Percentiles rank a stretch among this genome's conserved stretches.
Conservation (phyloP, 2,797 vertebrate genomes). For the Taenioides sp. region DNA sequence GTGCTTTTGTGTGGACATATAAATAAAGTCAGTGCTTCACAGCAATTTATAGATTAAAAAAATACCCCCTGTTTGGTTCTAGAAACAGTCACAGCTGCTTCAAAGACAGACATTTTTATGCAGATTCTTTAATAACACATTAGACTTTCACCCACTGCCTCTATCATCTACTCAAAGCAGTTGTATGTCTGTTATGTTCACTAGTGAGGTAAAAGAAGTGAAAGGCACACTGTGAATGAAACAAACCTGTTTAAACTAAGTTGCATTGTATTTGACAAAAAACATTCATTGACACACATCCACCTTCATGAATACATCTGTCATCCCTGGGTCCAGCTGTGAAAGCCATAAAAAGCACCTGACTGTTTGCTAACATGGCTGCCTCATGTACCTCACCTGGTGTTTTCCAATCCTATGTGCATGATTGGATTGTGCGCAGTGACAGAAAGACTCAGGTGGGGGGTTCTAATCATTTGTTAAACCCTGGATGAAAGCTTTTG, state of each 20-base stretch:
- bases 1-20: not conserved
- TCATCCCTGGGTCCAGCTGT: not conserved
- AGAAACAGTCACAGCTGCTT: not conserved
- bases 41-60: not conserved
- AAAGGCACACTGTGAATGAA: not conserved
- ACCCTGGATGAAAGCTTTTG: conserved; percentile 22
- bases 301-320: conserved; percentile 1
- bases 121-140: too few relatives aligned
- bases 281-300: not conserved
- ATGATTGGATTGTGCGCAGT: conserved; percentile 1
- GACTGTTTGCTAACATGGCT: not conserved
- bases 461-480: conserved; percentile 22
- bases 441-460: conserved; percentile 2
- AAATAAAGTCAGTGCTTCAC: not conserved
- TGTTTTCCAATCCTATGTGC: conserved; percentile 11
- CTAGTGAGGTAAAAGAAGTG: too few relatives aligned
- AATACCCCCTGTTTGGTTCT: not conserved
- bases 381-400: not conserved
- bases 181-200: too few relatives aligned
- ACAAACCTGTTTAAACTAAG: not conserved
- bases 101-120: too few relatives aligned
- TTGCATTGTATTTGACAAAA: not conserved
- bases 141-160: too few relatives aligned
- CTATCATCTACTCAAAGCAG: too few relatives aligned
- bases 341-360: conserved; percentile 6